phyloP scores from a whole-genome alignment of 2,113 vertebrate species.

The Anser cygnoides region DNA sequence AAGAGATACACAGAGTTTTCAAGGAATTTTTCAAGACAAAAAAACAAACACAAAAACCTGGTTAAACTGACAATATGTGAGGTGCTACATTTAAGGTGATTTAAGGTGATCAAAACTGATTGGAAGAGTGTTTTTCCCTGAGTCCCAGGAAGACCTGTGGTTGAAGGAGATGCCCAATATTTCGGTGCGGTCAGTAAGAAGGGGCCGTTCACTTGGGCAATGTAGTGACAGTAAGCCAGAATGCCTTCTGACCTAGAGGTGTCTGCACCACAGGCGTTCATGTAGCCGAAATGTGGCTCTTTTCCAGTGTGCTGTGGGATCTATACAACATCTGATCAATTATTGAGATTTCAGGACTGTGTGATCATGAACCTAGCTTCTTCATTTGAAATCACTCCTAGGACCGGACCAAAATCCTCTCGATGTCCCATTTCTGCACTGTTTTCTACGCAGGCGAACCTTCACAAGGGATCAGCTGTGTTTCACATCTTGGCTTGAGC shows the following conservation, averaged over 20 bases:
- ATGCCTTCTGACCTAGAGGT: neutral
- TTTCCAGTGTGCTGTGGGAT: neutral
- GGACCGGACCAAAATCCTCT: neutral
- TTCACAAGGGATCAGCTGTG: neutral
- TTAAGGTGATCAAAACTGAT: neutral
- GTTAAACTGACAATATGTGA: neutral
- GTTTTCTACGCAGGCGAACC: neutral
- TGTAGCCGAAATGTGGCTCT: neutral
- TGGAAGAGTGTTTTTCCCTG: neutral
- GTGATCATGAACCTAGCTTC: rapidly evolving
- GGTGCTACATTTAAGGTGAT: neutral
- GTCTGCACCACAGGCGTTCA: neutral
- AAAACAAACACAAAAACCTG: too few relatives aligned
- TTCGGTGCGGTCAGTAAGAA: neutral
- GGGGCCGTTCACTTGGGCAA: rapidly evolving
- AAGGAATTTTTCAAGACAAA: neutral
- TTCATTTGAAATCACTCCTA: neutral
- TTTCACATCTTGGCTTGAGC: neutral
- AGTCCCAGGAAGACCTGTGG: neutral
- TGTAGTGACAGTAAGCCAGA: rapidly evolving
- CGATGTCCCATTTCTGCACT: rapidly evolving
- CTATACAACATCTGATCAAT: rapidly evolving
- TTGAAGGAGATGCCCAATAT: rapidly evolving
- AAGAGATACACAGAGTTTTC: neutral
- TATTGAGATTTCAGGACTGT: rapidly evolving